Base-by-base conservation (phyloP, 2,888 invertebrate species). In the Entomobrya proxima region DNA sequence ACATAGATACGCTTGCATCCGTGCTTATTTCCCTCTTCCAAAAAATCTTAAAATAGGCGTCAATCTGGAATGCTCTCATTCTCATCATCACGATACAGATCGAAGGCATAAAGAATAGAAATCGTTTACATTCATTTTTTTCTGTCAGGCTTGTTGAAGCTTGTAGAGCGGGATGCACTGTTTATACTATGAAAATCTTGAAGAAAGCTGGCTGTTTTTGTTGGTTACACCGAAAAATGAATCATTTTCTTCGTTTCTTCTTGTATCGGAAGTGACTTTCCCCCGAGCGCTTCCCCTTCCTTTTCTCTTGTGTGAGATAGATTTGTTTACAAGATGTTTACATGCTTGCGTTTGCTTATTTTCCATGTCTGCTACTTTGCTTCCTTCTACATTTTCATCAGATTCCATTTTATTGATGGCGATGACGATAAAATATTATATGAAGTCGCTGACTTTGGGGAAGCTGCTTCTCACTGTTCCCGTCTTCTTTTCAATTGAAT, bases 261-360 rank as follows among this genome's bases (percentile, higher is more conserved):
- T 18, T 40, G 24, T 27, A 47, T 78, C 64, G 82, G 82, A 82
- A 82, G 82, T 82, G 75, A 76, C 82, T 82, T 82, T 76, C 75
- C 82, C 76, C 75, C 64, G 13, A 76, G 82, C 82, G 55, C 80
- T 80, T 80, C 80, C 80, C 79, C 79, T 79, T 61, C 64, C 78
- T 78, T 64, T 76, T 76, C 55, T 72, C 24, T 32, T 30, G 24
- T 32, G 50, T 5, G 52, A 50, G 76, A 44, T 44, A 64, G 61
- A 44, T 44, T 32, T 77, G 61, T 61, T 77, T 58, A 77, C 58
- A 76, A 27, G 58, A 77, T 77, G 35, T 74, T 74, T 74, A 52
- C 74, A 52, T 74, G 74, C 52, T 74, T 74, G 21, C 74, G 74
- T 74, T 74, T 74, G 21, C 74, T 72, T 74, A 74, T 74, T 74